These are phyloP conservation scores for Poeciliopsis gracilis DNA, from an alignment of 2,797 vertebrate species.

Conservation along the genomic window DNA sequence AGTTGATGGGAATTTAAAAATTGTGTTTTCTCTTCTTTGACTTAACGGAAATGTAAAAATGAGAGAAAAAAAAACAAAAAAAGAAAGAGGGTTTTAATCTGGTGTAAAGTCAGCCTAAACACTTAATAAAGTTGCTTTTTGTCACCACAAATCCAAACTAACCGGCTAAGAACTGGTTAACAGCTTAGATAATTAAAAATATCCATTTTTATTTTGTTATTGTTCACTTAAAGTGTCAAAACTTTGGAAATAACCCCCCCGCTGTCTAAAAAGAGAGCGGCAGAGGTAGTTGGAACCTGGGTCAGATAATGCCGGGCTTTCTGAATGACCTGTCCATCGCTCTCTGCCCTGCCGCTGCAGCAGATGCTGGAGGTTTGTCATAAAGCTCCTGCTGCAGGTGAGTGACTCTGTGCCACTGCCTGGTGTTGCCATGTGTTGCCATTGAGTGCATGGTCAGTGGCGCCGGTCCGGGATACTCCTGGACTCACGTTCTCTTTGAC, in stretches of 20 bases:
- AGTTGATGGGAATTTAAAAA: no score
- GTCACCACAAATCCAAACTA: not conserved
- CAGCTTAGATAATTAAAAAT: fast-evolving
- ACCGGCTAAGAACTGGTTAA: not conserved
- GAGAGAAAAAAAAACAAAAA: not conserved
- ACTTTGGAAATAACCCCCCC: not conserved
- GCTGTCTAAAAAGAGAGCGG: not conserved
- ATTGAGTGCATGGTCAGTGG: conserved; percentile 72
- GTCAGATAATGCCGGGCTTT: conserved; percentile 27
- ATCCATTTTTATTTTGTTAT: not conserved
- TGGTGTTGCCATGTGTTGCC: conserved; percentile 69
- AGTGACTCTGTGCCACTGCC: conserved; percentile 73
- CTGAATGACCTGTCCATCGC: conserved; percentile 80
- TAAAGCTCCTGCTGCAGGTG: conserved; percentile 82
- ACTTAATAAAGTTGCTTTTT: not conserved
- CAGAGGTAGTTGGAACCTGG: not conserved
- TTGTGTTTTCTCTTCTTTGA: no score
- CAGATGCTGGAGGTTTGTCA: conserved; percentile 87
- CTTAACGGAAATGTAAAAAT: no score
- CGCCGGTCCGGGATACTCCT: conserved; percentile 69
- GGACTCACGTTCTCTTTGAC: conserved; percentile 66
- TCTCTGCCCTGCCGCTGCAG: conserved; percentile 86
- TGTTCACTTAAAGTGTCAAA: not conserved
- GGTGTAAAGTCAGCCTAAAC: not conserved
- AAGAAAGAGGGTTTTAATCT: not conserved